Conservation (phyloP, 2,888 invertebrate species). For the Theristus sp. region DNA sequence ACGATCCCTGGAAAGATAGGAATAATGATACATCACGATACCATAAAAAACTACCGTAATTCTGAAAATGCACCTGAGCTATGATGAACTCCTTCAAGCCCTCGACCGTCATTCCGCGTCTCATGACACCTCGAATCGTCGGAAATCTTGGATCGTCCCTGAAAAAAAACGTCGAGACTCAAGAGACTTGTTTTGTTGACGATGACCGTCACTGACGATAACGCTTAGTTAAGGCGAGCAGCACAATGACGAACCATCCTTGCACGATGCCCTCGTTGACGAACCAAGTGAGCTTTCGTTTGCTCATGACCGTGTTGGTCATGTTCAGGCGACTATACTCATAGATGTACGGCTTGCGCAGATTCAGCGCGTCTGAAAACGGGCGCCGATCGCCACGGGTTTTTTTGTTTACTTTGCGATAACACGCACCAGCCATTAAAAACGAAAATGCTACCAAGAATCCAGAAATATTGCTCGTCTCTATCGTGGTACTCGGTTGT, state of each 20-base stretch:
- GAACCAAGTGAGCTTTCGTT: conserved; percentile 93
- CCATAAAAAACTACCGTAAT: too few species aligned
- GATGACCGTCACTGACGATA: too few species aligned
- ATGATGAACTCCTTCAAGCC: conserved; percentile 88
- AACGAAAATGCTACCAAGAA: conserved; percentile 22
- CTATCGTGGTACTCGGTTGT: conserved; percentile 97
- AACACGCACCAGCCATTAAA: too few species aligned
- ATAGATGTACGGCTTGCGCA: conserved; percentile 82
- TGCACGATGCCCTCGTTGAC: conserved; percentile 80
- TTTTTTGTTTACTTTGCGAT: too few species aligned
- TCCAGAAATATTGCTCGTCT: conserved; percentile 92
- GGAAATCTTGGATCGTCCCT: conserved; percentile 98
- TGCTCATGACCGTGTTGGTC: conserved; percentile 92
- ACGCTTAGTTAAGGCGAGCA: too few species aligned
- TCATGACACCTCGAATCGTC: conserved; percentile 81
- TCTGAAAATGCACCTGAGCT: too few species aligned
- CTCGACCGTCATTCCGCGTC: conserved; percentile 91
- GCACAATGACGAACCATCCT: conserved; percentile 51
- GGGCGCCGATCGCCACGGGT: too few species aligned
- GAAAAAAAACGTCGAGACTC: too few species aligned
- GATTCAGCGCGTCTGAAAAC: conserved; percentile 48
- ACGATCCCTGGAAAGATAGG: conserved; percentile 66
- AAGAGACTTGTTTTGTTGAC: too few species aligned
- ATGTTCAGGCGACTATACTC: conserved; percentile 89
- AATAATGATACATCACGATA: too few species aligned